A percentile compares a stretch with the other conserved stretches of the same genome.
These are phyloP conservation scores for Cecidostiba fungosa DNA, from an alignment of 2,888 invertebrate species.

Conservation along the genomic window DNA sequence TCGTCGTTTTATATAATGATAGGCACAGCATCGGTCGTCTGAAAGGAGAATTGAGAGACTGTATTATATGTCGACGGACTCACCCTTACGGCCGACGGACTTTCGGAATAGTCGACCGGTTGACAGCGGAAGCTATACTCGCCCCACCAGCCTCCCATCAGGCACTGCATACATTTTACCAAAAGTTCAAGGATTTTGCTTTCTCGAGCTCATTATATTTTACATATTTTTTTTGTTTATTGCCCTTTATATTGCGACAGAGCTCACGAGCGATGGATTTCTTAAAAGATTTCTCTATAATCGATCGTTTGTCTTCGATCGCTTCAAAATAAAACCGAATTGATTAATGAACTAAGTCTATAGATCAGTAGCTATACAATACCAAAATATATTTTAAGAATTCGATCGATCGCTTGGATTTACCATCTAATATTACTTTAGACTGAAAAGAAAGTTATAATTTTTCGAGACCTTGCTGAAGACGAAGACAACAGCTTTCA, in stretches of 20 bases:
- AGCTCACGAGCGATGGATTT: neutral
- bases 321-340: neutral
- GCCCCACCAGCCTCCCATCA: constrained; percentile 95
- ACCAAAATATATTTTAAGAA: neutral
- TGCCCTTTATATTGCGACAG: neutral
- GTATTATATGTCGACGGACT: constrained; percentile 79
- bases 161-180: constrained; percentile 83
- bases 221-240: neutral
- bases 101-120: constrained; percentile 93
- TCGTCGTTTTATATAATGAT: constrained; percentile 27
- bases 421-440: neutral
- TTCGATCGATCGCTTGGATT: neutral
- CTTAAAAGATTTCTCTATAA: neutral
- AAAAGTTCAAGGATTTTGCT: constrained; percentile 39
- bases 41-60: constrained; percentile 51
- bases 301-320: neutral
- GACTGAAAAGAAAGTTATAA: constrained; percentile 9
- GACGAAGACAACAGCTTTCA: neutral
- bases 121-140: constrained; percentile 95
- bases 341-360: neutral
- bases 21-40: constrained; percentile 46
- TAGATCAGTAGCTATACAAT: neutral
- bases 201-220: neutral
- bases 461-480: constrained; percentile 11
- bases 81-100: constrained; percentile 91